phyloP scores from a whole-genome alignment of 2,888 invertebrate genomes.

The Eupithecia subumbrata region DNA sequence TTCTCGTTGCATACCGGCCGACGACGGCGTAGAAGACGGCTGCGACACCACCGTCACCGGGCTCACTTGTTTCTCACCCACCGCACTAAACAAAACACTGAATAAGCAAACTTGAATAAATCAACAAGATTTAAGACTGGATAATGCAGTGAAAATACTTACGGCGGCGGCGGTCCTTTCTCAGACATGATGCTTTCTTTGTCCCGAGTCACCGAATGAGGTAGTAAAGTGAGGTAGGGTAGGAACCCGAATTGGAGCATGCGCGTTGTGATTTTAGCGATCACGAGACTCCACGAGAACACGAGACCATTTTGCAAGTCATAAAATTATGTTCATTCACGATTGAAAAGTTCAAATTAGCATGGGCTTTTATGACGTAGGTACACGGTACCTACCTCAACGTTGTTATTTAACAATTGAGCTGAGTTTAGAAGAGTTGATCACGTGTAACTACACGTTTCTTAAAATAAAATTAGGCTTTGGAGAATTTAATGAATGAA shows the following conservation, averaged over 20 bases:
- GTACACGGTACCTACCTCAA: too few relatives aligned
- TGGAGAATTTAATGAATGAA: too few relatives aligned
- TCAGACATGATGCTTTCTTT: background rate
- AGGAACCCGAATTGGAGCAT: background rate
- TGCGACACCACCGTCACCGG: background rate
- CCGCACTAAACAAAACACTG: background rate
- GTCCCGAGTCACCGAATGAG: background rate
- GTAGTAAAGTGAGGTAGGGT: background rate
- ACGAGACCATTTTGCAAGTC: background rate
- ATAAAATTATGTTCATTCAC: background rate
- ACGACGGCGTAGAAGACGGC: background rate
- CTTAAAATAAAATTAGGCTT: too few relatives aligned
- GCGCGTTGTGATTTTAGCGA: background rate
- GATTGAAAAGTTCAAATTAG: background rate
- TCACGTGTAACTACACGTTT: too few relatives aligned
- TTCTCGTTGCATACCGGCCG: background rate
- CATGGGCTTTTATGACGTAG: background rate
- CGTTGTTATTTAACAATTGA: too few relatives aligned
- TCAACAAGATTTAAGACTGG: background rate
- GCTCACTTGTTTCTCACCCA: background rate
- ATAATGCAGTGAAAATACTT: background rate
- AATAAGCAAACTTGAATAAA: background rate
- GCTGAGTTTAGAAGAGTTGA: too few relatives aligned
- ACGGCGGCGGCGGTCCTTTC: background rate
- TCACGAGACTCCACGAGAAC: background rate